Base-by-base conservation (phyloP, 92 coral and sea anemone genomes). In the Actinernus sp. region DNA sequence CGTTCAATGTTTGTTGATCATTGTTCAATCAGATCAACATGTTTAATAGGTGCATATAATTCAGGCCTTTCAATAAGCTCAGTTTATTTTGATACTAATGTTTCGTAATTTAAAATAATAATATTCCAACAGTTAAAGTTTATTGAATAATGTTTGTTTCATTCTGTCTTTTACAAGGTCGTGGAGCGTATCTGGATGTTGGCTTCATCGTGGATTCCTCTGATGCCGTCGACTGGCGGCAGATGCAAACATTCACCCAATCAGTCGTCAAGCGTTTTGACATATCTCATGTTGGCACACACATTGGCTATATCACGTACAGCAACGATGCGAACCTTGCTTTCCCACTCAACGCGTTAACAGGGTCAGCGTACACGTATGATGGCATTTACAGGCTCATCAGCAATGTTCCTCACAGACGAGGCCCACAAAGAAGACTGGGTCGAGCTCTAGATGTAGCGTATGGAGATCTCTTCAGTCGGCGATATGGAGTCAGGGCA, bases 131-230 rank as follows among this genome's bases (percentile, higher is more conserved):
- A n/a, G n/a, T n/a, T n/a, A n/a, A n/a, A n/a, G n/a, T n/a, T n/a
- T n/a, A n/a, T n/a, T n/a, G n/a, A n/a, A n/a, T n/a, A n/a, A 45
- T 45, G 6, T 18, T 21, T 12, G 26, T 49, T 21, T 49, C 8
- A 49, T 49, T 49, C 26, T 49, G n/a, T n/a, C 25, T 49, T 10
- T 7, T 2, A 8, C 9, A 33, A 61, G 79, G 62, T 21, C 66
- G 76, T 11, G 74, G 74, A 52, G 58, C 61, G 1, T 52, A 34
- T 62, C 45, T 88, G 25, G 93, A 88, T 58, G 54, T 88, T 36
- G 93, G 86, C 3, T 88, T 88, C 65, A 21, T 88, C 21, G 79
- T 88, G 21, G 93, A 88, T 67, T 73, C 90, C 26, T 87, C 93
- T 7, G 64, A 71, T 30, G 27, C n/a, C 31, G 89, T 88, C 13